Base-by-base conservation (phyloP, 1,140 invertebrate species). In the Dendroctonus ponderosae region DNA sequence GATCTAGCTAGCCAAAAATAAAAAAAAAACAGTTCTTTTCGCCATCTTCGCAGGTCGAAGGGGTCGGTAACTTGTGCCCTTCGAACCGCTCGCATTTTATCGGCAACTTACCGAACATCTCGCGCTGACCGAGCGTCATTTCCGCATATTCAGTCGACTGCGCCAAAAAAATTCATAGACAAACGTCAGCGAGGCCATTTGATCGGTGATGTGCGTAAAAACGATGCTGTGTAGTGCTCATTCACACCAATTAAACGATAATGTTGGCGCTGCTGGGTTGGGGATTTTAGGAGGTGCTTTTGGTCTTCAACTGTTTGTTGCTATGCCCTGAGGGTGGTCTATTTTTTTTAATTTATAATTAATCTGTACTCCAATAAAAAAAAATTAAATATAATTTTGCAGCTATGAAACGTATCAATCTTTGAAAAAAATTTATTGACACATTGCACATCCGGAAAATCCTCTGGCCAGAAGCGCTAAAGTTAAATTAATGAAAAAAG, bases 181-280 rank as follows among this genome's bases (percentile, higher is more conserved):
- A 42, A 56, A 46, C 57, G 40, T 37, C 50, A 60, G 7, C 48
- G 7, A 50, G 48, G 43, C 40, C 40, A 42, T 42, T 11, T 48
- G 57, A n/a, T 39, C 6, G 38, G 42, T 37, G n/a, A 44, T 42
- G 61, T 42, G 8, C 50, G 15, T n/a, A 51, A 69, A 57, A 48
- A 48, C 69, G 66, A 75, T 70, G 77, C 77, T 76, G 77, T 77
- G 77, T 78, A 78, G 77, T 78, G 77, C 77, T 78, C 66, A 67
- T 67, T 66, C 75, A 77, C 75, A 76, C 74, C 72, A 73, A 67
- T 56, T 60, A 61, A 60, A 66, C 52, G 39, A 63, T 63, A 63
- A 37, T 61, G n/a, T 61, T 61, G 40, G 46, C 26, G 41, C 7
- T 14, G 11, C 14, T 61, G 15, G 8, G 5, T 15, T 8, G 5